phyloP scores from a whole-genome alignment of 2,113 vertebrate species.

The Bostrychus sinensis region DNA sequence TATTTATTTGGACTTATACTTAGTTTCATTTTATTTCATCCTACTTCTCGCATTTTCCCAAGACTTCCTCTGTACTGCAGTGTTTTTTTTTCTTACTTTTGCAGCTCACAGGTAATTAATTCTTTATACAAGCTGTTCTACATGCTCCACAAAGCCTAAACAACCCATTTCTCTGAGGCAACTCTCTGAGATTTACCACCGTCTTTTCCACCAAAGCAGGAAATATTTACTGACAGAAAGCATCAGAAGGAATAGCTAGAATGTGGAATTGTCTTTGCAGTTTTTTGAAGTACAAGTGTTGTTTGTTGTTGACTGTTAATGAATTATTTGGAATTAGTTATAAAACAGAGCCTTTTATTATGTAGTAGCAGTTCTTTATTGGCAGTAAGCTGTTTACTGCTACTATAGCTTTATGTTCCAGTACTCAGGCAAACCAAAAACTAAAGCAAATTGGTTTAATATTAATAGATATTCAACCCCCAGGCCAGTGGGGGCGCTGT shows the following conservation, averaged over 20 bases:
- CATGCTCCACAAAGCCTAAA: slow-evolving; percentile 44
- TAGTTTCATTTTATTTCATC: too few species aligned
- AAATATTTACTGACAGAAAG: background rate
- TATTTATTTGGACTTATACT: background rate
- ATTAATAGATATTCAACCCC: too few species aligned
- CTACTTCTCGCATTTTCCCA: background rate
- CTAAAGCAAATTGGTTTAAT: too few species aligned
- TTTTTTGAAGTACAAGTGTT: background rate
- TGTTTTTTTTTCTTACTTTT: slow-evolving; percentile 23
- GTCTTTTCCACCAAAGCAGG: slow-evolving; percentile 1
- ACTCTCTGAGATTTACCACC: slow-evolving; percentile 9
- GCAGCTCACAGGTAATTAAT: slow-evolving; percentile 43
- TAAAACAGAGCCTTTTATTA: too few species aligned
- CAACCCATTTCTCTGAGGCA: slow-evolving; percentile 20
- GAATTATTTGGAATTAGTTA: too few species aligned
- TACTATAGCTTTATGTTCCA: too few species aligned
- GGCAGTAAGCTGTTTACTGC: too few species aligned
- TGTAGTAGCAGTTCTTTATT: too few species aligned
- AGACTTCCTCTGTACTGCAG: slow-evolving; percentile 18
- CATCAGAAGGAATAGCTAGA: background rate
- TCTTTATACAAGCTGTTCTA: slow-evolving; percentile 41
- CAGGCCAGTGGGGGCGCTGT: too few species aligned
- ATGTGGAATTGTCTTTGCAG: background rate
- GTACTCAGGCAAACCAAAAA: too few species aligned
- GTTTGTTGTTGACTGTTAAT: background rate